These are phyloP conservation scores for Sturnus vulgaris DNA, from an alignment of 2,113 vertebrate species.

Conservation along the genomic window DNA sequence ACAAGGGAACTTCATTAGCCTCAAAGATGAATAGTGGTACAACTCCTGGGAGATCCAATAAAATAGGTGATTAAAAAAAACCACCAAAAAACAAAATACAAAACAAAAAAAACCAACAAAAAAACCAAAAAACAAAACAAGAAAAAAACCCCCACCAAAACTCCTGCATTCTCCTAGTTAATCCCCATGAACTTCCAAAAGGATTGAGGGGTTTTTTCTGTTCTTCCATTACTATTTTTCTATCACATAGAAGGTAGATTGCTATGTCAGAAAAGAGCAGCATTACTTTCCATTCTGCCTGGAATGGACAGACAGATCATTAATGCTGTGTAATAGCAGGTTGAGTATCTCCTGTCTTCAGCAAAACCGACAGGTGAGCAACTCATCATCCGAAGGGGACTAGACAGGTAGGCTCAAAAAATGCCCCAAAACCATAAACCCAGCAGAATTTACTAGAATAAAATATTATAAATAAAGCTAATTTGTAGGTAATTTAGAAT, in stretches of 20 bases:
- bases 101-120: no score
- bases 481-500: neutral
- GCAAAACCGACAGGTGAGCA: neutral
- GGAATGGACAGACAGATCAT: neutral
- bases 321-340: neutral
- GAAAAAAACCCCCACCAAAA: no score
- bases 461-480: neutral
- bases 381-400: neutral
- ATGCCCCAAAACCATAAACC: neutral
- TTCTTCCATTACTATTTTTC: neutral
- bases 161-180: no score
- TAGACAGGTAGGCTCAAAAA: neutral
- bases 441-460: neutral
- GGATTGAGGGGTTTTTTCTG: neutral
- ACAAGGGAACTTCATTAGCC: constrained; percentile 33
- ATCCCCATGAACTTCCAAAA: no score
- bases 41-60: neutral
- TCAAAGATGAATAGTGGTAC: neutral
- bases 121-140: no score
- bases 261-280: neutral
- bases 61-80: neutral
- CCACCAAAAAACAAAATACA: no score
- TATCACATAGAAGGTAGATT: neutral
- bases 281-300: neutral
- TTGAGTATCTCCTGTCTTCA: neutral